A percentile compares a stretch with the other conserved stretches of the same genome.
These are phyloP conservation scores for Trematocara macrostoma DNA, from an alignment of 2,113 vertebrate genomes.

Conservation along the genomic window DNA sequence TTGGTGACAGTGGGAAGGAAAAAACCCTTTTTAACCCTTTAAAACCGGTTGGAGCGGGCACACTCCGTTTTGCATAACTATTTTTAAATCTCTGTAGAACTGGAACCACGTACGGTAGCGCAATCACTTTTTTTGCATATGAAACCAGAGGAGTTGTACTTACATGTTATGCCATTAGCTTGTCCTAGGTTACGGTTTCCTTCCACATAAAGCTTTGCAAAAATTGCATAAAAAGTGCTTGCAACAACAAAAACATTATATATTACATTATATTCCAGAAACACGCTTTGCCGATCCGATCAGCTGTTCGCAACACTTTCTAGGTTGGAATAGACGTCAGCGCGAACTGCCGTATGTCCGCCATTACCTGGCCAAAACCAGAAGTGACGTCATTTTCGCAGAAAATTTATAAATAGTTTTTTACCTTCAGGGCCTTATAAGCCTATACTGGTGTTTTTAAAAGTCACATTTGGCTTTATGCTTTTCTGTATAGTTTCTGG, in stretches of 20 bases:
- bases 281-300: neutral
- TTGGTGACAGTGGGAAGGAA: neutral
- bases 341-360: neutral
- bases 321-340: neutral
- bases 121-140: neutral
- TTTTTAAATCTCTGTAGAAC: too few species aligned
- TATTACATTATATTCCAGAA: neutral
- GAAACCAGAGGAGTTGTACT: neutral
- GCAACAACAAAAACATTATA: neutral
- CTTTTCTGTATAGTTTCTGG: neutral
- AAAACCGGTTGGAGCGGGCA: fast-evolving
- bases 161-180: neutral
- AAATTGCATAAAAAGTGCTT: neutral
- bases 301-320: neutral
- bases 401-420: neutral
- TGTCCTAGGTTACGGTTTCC: neutral
- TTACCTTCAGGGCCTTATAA: neutral
- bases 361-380: neutral
- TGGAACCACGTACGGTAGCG: neutral
- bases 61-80: neutral
- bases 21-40: neutral
- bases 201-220: neutral
- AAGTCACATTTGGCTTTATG: neutral
- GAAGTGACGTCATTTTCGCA: neutral
- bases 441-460: neutral